Evolutionary conservation across 2,888 invertebrate genomes (phyloP), one percentile per base, ranked within the genome.

Genomic region (Rotaria socialis): DNA sequence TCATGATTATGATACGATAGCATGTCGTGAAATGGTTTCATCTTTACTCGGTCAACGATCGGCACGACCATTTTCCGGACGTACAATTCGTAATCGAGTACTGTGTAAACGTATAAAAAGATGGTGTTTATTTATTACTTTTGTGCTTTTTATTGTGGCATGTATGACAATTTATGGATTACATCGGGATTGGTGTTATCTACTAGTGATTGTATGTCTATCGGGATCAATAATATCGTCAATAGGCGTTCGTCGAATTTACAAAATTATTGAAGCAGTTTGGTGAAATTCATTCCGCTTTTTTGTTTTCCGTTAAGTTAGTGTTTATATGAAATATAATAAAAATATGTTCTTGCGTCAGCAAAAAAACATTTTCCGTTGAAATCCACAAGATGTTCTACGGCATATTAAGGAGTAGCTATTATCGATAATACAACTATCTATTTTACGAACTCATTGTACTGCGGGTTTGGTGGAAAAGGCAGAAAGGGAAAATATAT

Each of bases 141-240:
- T 67, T 16, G 35, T 67, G 14, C 67, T 67, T 19, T 67, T 67
- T 5, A 27, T 67, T 11, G 35, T 67, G 16, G 35, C 35, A 27
- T 67, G 67, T 16, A 67, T 67, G 67, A 35, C 67, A 19, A 1
- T 67, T 16, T 67, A 67, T 41, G 67, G 67, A 16, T 35, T 67
- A 67, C 67, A 67, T 67, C 67, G 67, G 16, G 24, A 35, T 67
- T 67, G 67, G 67, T 67, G 35, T 35, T 67, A 67, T 67, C 67
- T 67, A 6, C 19, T 67, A 5, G 67, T 67, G 19, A 19, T 41
- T 0, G 11, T 67, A 35, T 67, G 67, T 19, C 35, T 67, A 19
- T 35, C 27, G 19, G 67, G 67, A 41, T 67, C 67, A 67, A 1
- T 67, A 67, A 4, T 67, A 7, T 67, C 67, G 5, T 67, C 67